These are phyloP conservation scores for Metellina segmentata DNA, from an alignment of 2,888 invertebrate genomes.

Conservation along the genomic window DNA sequence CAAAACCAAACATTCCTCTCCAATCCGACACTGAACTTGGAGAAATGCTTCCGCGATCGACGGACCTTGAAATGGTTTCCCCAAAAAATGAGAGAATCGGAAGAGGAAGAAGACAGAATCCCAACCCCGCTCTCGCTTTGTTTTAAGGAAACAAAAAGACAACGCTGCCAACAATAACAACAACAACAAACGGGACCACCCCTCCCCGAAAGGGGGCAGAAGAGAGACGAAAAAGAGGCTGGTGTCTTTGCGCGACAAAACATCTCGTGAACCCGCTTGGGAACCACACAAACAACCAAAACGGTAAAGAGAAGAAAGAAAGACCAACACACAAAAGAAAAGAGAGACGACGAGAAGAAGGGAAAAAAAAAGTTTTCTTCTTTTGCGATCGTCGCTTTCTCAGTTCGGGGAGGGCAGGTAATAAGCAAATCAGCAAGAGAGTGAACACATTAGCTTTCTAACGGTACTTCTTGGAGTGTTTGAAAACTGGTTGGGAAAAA, in stretches of 20 bases:
- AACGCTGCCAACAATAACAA: background rate
- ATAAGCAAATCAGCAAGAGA: constrained; percentile 55
- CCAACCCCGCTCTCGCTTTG: background rate
- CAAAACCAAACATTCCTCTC: background rate
- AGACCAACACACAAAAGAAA: constrained; percentile 17
- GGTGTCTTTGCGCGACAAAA: too few relatives aligned
- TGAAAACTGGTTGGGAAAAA: constrained; percentile 65
- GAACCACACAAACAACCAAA: constrained; percentile 32
- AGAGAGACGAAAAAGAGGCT: background rate
- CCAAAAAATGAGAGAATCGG: background rate
- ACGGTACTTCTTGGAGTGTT: constrained; percentile 57
- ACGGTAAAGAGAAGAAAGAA: constrained; percentile 36
- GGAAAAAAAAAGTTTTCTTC: constrained; percentile 10
- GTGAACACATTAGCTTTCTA: constrained; percentile 47
- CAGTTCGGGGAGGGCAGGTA: background rate
- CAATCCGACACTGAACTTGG: constrained; percentile 52
- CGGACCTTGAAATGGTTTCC: constrained; percentile 60
- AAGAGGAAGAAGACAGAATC: background rate
- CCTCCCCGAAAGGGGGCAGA: background rate
- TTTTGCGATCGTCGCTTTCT: constrained; percentile 28
- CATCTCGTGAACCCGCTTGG: too few relatives aligned
- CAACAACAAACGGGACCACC: constrained; percentile 13
- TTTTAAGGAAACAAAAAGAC: background rate
- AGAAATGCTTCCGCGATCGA: constrained; percentile 45
- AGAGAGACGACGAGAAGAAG: constrained; percentile 11